Evolutionary conservation across 2,797 vertebrate genomes (phyloP), one percentile per base, ranked within the genome.

Genomic region (Coracias cyanogaster): DNA sequence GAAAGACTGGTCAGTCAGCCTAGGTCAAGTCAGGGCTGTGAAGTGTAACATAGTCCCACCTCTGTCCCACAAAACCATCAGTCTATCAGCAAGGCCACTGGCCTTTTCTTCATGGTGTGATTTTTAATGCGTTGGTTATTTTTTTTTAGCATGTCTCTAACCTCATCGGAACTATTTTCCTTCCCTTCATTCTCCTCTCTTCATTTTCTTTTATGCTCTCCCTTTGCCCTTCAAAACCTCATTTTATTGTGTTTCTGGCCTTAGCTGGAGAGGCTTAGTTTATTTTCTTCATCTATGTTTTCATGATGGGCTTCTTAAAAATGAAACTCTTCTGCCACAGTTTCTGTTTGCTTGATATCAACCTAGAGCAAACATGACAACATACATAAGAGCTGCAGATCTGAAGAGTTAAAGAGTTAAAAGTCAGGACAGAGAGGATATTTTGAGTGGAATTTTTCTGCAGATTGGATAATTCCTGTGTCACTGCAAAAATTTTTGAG

Each of bases 151-250:
- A 28, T 19, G 55, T 41, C 39, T 82, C 78, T 82, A 31, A 78
- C 79, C 52, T 92, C 39, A 28, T 51, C 54, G 73, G 84, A 82
- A 92, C n/a, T 69, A 65, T 64, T 71, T 62, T 21, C 10, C 22
- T 52, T 62, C 13, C 22, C 7, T 51, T 84, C 28, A 14, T 26
- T 74, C 33, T 88, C 37, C 21, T 80, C 26, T 52, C 35, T 35
- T 91, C 24, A 33, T 79, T 77, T 88, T 70, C 12, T 54, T 77
- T 89, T 65, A 60, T 51, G 19, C 10, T 85, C 66, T 88, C 15
- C 21, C 15, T 93, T 95, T 94, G 43, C 25, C 65, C 29, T 96
- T 93, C 55, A 86, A 37, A 92, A 45, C 15, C 37, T 80, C 76
- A 49, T 54, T 80, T 93, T 82, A 65, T 35, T 70, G 81, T 90